Evolutionary conservation across 2,888 invertebrate genomes (phyloP).

Genomic region (Drepanosiphum platanoidis): DNA sequence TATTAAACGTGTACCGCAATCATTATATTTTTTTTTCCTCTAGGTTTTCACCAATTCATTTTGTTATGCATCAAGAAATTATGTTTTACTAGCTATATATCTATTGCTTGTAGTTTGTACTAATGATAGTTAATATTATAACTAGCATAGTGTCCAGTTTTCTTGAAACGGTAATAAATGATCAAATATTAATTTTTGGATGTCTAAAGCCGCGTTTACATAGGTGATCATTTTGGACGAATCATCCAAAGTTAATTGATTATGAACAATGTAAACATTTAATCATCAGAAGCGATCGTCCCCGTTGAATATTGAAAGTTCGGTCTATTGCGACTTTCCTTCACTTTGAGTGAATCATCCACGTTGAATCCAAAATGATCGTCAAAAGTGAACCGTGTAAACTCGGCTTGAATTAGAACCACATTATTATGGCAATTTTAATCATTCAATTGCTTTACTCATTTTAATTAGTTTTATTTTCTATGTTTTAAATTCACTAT

Average conservation of each 20-base stretch:
- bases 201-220: too few species aligned
- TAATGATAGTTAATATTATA: slow-evolving; percentile 12
- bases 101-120: not conserved
- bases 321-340: too few species aligned
- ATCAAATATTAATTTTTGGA: not conserved
- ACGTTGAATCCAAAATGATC: too few species aligned
- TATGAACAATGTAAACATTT: too few species aligned
- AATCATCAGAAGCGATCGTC: too few species aligned
- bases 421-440: not conserved
- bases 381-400: too few species aligned
- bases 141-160: not conserved
- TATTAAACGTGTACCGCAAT: not conserved
- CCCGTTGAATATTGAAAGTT: too few species aligned
- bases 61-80: slow-evolving; percentile 48
- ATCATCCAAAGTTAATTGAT: too few species aligned
- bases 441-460: not conserved
- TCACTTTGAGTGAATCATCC: too few species aligned
- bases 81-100: not conserved
- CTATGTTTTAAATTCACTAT: not conserved
- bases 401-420: not conserved
- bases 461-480: not conserved
- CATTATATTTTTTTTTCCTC: not conserved
- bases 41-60: slow-evolving; percentile 1
- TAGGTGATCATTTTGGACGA: too few species aligned
- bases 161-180: not conserved